Conservation (phyloP, 2,113 vertebrate species). For the Halcyon malimbica region DNA sequence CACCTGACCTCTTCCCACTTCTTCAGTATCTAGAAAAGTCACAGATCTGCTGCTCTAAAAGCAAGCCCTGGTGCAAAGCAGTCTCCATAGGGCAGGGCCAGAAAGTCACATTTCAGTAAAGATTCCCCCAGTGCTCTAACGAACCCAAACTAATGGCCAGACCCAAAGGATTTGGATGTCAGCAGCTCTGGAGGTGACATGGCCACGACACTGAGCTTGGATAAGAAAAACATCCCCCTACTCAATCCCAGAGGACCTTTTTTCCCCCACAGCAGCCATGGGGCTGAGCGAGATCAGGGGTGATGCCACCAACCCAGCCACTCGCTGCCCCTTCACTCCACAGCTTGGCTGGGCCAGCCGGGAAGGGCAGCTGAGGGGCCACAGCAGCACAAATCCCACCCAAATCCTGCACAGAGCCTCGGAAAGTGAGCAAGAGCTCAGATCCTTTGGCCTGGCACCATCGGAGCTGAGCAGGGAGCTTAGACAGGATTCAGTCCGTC, state of each 20-base stretch:
- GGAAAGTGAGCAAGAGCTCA: neutral
- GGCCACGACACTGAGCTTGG: accelerated
- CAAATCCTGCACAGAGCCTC: neutral
- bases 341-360: neutral
- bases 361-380: neutral
- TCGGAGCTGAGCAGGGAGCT: neutral
- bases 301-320: accelerated
- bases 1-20: neutral
- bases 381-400: neutral
- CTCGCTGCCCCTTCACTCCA: neutral
- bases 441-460: neutral
- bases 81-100: neutral
- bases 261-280: accelerated
- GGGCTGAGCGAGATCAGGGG: neutral
- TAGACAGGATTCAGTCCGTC: neutral
- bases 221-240: neutral
- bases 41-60: neutral
- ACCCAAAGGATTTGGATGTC: neutral
- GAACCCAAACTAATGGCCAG: neutral
- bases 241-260: neutral
- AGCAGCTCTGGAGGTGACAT: neutral
- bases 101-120: neutral
- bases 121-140: neutral
- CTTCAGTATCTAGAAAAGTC: neutral
- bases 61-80: neutral